Evolutionary conservation across 2,888 invertebrate genomes (phyloP).

Genomic region (Idaea aversata): DNA sequence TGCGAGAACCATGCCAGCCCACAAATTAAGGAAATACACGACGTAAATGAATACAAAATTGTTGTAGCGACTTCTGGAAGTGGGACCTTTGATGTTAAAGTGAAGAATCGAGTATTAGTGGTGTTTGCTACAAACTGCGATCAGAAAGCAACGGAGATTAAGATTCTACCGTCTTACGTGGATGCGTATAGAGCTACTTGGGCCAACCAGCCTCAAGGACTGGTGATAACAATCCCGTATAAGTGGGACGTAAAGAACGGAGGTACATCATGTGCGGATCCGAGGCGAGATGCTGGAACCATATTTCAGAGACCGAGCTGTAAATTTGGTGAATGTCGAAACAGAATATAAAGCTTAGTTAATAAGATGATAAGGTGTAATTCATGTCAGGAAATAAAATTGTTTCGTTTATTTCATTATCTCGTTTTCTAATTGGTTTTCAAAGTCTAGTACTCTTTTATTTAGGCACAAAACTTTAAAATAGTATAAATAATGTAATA

Average conservation of each 20-base stretch:
- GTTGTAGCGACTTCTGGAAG: conserved; percentile 8
- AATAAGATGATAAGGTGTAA: background rate
- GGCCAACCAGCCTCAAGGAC: conserved; percentile 3
- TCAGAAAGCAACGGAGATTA: conserved; percentile 13
- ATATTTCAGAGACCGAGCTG: background rate
- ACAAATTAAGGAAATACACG: conserved; percentile 14
- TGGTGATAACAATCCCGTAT: background rate
- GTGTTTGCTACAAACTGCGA: conserved; percentile 15
- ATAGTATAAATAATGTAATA: background rate
- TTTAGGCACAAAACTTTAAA: background rate
- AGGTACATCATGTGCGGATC: background rate
- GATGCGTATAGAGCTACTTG: conserved; percentile 7
- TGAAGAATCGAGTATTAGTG: conserved; percentile 14
- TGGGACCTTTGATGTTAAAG: conserved; percentile 15
- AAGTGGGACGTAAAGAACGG: background rate
- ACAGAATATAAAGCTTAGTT: background rate
- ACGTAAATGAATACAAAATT: conserved; percentile 11
- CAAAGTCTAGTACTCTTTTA: background rate
- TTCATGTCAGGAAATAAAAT: too few relatives aligned
- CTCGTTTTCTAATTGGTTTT: background rate
- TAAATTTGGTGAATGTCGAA: background rate
- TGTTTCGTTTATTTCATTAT: too few relatives aligned
- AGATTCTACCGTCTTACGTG: conserved; percentile 20
- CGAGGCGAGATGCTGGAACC: background rate
- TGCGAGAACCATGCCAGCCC: conserved; percentile 17